Percentiles rank a stretch among this genome's conserved stretches.
These are phyloP conservation scores for Pterocles orientalis DNA, from an alignment of 2,113 vertebrate species.

Conservation along the genomic window DNA sequence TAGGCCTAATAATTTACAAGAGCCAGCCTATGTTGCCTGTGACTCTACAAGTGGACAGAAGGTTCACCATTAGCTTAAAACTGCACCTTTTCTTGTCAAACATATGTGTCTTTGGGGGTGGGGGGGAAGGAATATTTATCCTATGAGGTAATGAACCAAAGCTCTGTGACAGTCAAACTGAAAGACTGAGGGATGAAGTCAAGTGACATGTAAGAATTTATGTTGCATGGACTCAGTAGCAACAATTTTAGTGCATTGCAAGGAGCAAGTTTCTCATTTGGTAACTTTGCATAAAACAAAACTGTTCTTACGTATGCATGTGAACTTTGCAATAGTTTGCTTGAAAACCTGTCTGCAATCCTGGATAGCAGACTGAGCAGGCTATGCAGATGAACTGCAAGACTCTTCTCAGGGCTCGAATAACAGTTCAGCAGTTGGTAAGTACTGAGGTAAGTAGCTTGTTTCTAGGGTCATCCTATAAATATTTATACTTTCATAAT, in stretches of 20 bases:
- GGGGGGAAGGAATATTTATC: not conserved
- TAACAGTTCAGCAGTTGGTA: not conserved
- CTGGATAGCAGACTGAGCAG: not conserved
- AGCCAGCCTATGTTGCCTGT: not conserved
- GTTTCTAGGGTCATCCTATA: not conserved
- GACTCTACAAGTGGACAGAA: not conserved
- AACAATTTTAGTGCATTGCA: not conserved
- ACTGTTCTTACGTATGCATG: rapidly evolving
- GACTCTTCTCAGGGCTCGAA: not conserved
- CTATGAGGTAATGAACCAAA: not conserved
- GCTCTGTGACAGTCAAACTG: not conserved
- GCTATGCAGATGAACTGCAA: not conserved
- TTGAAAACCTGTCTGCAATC: not conserved
- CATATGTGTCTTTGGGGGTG: too few species aligned
- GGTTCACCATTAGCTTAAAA: not conserved
- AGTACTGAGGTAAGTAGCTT: not conserved
- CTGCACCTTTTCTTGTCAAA: not conserved
- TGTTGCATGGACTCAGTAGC: not conserved
- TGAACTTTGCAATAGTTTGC: not conserved
- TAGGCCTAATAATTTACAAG: not conserved
- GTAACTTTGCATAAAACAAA: not conserved
- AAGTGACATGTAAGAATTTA: not conserved
- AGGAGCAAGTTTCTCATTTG: not conserved
- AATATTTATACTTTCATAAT: not conserved
- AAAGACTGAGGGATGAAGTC: not conserved